Base-by-base conservation (phyloP, 2,113 vertebrate genomes). In the Eolophus roseicapilla region DNA sequence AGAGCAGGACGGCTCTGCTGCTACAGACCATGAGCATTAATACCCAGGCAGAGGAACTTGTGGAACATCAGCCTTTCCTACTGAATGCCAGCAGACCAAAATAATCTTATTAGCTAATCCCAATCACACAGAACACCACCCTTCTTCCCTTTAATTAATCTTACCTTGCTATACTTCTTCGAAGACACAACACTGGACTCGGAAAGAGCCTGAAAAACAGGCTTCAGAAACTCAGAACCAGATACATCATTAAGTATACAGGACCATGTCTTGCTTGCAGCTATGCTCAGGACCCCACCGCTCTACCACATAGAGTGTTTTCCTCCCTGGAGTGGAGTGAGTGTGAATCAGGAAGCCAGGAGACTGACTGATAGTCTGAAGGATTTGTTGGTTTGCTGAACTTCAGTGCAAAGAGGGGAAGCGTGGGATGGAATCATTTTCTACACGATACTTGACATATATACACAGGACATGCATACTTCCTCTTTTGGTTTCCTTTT, bases 401-500 rank as follows among this genome's bases (percentile, higher is more conserved):
- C 77, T 71, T 78, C n/a, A 55, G 62, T 14, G 64, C 76, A n/a
- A 74, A 88, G 82, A 86, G 69, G 73, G 93, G 95, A 97, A 96
- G 95, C 16, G 15, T 82, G 91, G 88, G 91, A 92, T 89, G 74
- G 76, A 85, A 87, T 84, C 0, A 23, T 93, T 85, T 91, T 95
- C 63, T 79, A 62, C 31, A 35, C 59, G 77, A 65, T 90, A 19
- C 47, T 90, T 71, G 43, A 9, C 35, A 7, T 62, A 39, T 46
- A 77, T 25, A 18, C 2, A 4, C 63, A 19, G 86, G 82, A 7
- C 69, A 59, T 31, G 52, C 29, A 52, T 7, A 14, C 92, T 94
- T 96, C 95, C 90, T 90, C 86, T 82, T 92, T 71, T 76, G 86
- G 80, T 94, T 97, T 96, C 88, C 88, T 95, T 92, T 69, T 49